phyloP scores from a whole-genome alignment of 92 coral and sea anemone species.

The Phenganax marumi region DNA sequence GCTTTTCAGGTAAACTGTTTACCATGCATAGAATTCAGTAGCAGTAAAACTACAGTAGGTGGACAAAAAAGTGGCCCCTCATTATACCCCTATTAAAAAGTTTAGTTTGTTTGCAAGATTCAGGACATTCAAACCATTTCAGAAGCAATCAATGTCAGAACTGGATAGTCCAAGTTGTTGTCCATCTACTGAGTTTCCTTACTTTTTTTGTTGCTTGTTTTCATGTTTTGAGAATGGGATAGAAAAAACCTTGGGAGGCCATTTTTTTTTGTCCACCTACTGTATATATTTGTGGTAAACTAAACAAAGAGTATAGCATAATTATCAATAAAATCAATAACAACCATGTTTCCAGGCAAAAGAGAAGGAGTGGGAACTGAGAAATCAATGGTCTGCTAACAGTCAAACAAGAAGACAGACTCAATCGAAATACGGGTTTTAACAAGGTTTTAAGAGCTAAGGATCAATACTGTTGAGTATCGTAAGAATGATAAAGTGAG shows the following conservation, averaged over 20 bases:
- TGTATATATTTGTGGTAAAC: not conserved
- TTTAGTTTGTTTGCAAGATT: no score
- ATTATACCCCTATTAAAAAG: not conserved
- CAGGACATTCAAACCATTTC: no score
- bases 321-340: not conserved
- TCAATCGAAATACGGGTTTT: slow-evolving; percentile 94
- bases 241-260: no score
- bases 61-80: no score
- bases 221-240: no score
- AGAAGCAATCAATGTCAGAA: no score
- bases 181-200: not conserved
- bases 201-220: no score
- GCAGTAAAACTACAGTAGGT: not conserved
- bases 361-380: slow-evolving; percentile 84
- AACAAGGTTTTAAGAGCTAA: not conserved
- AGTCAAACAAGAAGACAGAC: slow-evolving; percentile 88
- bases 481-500: no score
- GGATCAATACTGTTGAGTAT: no score
- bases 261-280: no score
- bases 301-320: not conserved
- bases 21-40: not conserved
- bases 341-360: slow-evolving; percentile 58
- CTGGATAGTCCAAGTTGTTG: no score
- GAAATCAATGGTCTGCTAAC: slow-evolving; percentile 93
- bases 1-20: slow-evolving; percentile 76